phyloP scores from a whole-genome alignment of 2,888 invertebrate species.

The Tipula lateralis region DNA sequence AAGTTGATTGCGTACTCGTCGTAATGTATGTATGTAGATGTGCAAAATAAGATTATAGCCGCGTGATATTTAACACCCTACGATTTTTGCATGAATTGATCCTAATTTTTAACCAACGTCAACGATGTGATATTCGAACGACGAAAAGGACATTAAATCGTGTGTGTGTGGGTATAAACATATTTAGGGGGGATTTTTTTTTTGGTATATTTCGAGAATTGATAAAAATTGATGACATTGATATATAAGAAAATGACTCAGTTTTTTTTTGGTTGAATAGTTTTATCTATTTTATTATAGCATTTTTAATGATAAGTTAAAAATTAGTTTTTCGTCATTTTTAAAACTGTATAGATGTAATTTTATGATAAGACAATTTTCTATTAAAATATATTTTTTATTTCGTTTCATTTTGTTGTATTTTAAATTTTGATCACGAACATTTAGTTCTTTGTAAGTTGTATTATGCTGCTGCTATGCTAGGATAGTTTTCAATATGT shows the following conservation, averaged over 20 bases:
- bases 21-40: neutral
- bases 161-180: neutral
- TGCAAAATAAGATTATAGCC: neutral
- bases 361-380: conserved; percentile 4
- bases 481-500: conserved; percentile 9
- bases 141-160: neutral
- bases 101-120: neutral
- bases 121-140: neutral
- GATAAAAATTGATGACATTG: conserved; percentile 13
- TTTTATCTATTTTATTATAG: neutral
- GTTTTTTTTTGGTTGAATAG: neutral
- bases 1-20: neutral
- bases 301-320: conserved; percentile 24
- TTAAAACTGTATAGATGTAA: conserved; percentile 19
- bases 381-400: neutral
- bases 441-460: neutral
- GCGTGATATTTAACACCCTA: conserved; percentile 24
- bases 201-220: neutral
- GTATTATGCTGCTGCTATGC: neutral
- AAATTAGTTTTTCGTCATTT: conserved; percentile 24
- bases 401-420: neutral
- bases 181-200: neutral
- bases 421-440: conserved; percentile 24
- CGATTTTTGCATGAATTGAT: conserved; percentile 1
- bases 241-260: conserved; percentile 11